phyloP scores from a whole-genome alignment of 2,113 vertebrate genomes.

The Oryzias melastigma region DNA sequence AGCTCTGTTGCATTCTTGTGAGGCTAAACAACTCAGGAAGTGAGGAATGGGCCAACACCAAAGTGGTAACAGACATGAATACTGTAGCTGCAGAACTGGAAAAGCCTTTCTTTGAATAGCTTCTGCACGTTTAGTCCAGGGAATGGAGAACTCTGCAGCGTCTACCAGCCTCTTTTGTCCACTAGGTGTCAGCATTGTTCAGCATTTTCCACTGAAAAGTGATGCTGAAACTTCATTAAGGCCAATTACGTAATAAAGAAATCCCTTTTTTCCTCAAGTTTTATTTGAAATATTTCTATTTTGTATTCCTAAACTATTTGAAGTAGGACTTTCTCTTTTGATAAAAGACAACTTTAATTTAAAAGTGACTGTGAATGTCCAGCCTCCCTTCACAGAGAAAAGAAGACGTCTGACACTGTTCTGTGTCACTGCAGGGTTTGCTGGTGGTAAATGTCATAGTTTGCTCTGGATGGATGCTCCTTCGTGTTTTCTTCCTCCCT shows the following conservation, averaged over 20 bases:
- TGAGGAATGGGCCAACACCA: slow-evolving; percentile 23
- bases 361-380: not conserved
- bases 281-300: too few relatives aligned
- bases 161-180: slow-evolving; percentile 29
- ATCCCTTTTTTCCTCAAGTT: not conserved
- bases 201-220: slow-evolving; percentile 13
- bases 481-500: slow-evolving; percentile 10
- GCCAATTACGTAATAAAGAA: not conserved
- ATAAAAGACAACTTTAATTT: not conserved
- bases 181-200: slow-evolving; percentile 52
- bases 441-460: slow-evolving; percentile 33
- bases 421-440: slow-evolving; percentile 13
- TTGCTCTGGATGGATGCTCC: slow-evolving; percentile 33
- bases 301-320: not conserved
- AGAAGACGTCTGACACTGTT: slow-evolving; percentile 16
- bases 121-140: not conserved
- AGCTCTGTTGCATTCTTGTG: slow-evolving; percentile 15
- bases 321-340: not conserved
- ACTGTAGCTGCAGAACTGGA: slow-evolving; percentile 1
- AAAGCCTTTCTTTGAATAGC: not conserved
- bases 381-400: not conserved
- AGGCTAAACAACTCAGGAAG: slow-evolving; percentile 29
- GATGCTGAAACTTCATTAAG: not conserved
- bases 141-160: not conserved
- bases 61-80: slow-evolving; percentile 29